These are phyloP conservation scores for Calosoma granatense DNA, from an alignment of 1,140 invertebrate species.

Conservation along the genomic window DNA sequence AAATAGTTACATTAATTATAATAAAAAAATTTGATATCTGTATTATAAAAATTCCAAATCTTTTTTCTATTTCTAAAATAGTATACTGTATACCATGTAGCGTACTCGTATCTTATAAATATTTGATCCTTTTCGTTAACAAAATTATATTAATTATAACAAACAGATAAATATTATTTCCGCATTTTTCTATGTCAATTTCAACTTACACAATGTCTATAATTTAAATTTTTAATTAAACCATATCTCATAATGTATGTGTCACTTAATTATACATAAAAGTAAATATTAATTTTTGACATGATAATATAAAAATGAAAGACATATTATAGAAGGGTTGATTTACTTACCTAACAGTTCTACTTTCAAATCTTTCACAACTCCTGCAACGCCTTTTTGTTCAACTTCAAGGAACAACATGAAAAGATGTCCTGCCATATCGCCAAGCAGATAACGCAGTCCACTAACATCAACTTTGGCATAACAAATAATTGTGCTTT, in stretches of 20 bases:
- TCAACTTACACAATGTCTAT: no score
- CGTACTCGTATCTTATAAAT: no score
- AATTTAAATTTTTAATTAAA: no score
- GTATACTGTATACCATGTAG: no score
- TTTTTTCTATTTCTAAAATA: no score
- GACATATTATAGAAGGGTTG: not conserved
- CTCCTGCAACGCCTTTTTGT: conserved; percentile 60
- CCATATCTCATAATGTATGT: no score
- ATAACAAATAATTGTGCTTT: conserved; percentile 94
- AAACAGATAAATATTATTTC: no score
- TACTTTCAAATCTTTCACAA: conserved; percentile 86
- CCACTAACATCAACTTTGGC: conserved; percentile 88
- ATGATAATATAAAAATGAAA: not conserved
- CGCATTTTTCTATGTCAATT: no score
- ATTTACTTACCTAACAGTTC: conserved; percentile 66
- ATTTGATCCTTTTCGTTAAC: no score
- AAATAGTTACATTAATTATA: conserved; percentile 18
- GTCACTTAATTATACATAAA: no score
- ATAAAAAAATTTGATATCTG: conserved; percentile 5
- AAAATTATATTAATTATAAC: no score
- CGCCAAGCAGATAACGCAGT: conserved; percentile 84
- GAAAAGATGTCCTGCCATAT: conserved; percentile 89
- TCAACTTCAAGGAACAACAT: conserved; percentile 91
- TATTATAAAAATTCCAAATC: no score
- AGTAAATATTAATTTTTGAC: not conserved